phyloP scores from a whole-genome alignment of 2,888 invertebrate species.

The Aspidapion aeneum region DNA sequence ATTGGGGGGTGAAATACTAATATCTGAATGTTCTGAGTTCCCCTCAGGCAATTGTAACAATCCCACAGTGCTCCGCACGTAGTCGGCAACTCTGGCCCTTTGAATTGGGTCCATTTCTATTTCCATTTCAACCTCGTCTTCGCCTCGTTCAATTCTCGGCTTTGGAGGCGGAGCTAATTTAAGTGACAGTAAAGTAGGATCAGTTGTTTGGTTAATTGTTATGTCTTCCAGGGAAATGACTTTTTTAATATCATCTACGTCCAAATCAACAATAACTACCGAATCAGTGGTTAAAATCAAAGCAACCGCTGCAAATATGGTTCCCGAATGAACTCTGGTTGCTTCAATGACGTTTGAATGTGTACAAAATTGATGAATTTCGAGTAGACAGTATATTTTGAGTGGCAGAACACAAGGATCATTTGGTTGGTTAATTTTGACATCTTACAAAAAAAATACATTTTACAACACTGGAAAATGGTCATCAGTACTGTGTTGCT shows the following conservation, averaged over 20 bases:
- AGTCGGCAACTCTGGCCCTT: slow-evolving; percentile 54
- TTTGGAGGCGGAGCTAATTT: slow-evolving; percentile 42
- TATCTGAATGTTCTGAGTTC: slow-evolving; percentile 38
- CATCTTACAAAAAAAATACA: not conserved
- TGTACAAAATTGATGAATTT: too few relatives aligned
- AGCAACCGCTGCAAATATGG: slow-evolving; percentile 52
- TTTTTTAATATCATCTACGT: slow-evolving; percentile 55
- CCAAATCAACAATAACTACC: slow-evolving; percentile 56
- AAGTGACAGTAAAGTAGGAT: slow-evolving; percentile 52
- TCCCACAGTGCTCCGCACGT: slow-evolving; percentile 48
- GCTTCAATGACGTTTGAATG: slow-evolving; percentile 54
- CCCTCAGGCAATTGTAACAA: slow-evolving; percentile 39
- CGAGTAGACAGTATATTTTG: too few relatives aligned
- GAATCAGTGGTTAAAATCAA: slow-evolving; percentile 57
- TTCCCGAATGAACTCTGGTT: slow-evolving; percentile 50
- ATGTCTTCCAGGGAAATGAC: slow-evolving; percentile 56
- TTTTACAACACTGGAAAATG: slow-evolving; percentile 51
- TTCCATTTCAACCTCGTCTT: slow-evolving; percentile 39
- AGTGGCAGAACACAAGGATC: too few relatives aligned
- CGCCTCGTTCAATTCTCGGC: slow-evolving; percentile 29
- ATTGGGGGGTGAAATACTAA: slow-evolving; percentile 39
- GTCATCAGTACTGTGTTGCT: slow-evolving; percentile 51
- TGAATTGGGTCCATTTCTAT: slow-evolving; percentile 53
- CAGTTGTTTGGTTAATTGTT: slow-evolving; percentile 48
- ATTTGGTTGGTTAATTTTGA: too few relatives aligned